A percentile compares a stretch with the other conserved stretches of the same genome.
Conservation (phyloP, 2,797 vertebrate genomes). For the Xerus rutilus region DNA sequence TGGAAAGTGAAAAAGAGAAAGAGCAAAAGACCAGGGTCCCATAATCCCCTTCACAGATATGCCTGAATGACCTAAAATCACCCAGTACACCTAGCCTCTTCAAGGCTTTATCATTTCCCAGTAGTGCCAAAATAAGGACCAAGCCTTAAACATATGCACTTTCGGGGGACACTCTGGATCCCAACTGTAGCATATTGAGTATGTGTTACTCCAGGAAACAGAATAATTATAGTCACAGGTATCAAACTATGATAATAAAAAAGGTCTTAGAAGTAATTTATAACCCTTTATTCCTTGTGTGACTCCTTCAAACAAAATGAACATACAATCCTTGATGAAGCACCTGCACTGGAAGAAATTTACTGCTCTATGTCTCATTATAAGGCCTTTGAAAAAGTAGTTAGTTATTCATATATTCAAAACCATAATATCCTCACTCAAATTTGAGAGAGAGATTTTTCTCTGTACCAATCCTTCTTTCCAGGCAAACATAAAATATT, state of each 20-base stretch:
- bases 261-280: not conserved
- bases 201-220: not conserved
- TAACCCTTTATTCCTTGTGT: not conserved
- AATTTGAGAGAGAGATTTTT: not conserved
- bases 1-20: not conserved
- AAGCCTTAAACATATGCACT: not conserved
- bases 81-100: no score
- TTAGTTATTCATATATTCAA: not conserved
- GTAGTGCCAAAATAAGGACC: no score
- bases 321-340: not conserved
- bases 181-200: not conserved
- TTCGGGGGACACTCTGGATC: not conserved
- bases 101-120: not conserved
- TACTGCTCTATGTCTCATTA: not conserved
- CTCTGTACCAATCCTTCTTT: not conserved
- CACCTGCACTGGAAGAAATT: not conserved
- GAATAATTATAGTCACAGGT: not conserved
- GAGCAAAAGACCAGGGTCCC: not conserved
- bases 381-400: not conserved
- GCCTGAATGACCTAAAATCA: not conserved
- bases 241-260: not conserved
- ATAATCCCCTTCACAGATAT: not conserved
- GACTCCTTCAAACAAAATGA: not conserved
- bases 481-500: not conserved
- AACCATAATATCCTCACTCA: not conserved